Evolutionary conservation across 2,888 invertebrate genomes (phyloP).

Genomic region (Rugalucina vietnamica): DNA sequence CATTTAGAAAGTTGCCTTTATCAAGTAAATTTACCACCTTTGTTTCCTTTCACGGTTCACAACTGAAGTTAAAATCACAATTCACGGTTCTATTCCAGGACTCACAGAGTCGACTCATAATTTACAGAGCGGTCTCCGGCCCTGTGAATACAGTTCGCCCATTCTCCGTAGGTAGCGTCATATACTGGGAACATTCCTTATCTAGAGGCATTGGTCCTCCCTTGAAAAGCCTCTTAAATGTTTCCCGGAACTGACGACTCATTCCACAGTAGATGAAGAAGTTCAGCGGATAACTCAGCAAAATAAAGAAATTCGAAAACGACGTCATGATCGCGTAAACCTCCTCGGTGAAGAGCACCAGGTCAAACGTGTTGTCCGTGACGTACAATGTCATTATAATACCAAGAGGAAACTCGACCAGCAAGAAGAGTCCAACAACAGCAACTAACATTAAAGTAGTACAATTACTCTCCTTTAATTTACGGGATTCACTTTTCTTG

Average conservation of each 20-base stretch:
- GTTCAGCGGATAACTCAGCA: conserved; percentile 95
- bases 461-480: conserved; percentile 82
- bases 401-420: conserved; percentile 85
- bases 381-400: conserved; percentile 89
- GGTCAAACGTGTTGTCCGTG: conserved; percentile 84
- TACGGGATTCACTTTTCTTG: conserved; percentile 83
- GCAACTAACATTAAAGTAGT: conserved; percentile 84
- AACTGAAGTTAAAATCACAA: too few species aligned
- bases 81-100: too few species aligned
- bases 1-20: too few species aligned
- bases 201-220: conserved; percentile 73
- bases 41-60: too few species aligned
- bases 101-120: too few species aligned
- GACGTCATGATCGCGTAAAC: conserved; percentile 74
- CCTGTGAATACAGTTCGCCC: conserved; percentile 73
- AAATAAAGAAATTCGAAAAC: conserved; percentile 95
- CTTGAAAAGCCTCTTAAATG: conserved; percentile 93
- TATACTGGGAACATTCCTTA: conserved; percentile 79
- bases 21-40: too few species aligned
- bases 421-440: conserved; percentile 85
- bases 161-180: conserved; percentile 80
- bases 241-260: conserved; percentile 97
- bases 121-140: conserved; percentile 77
- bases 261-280: conserved; percentile 98
- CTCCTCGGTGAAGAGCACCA: conserved; percentile 62